Base-by-base conservation (phyloP, 2,888 invertebrate genomes). In the Mystacides longicornis region DNA sequence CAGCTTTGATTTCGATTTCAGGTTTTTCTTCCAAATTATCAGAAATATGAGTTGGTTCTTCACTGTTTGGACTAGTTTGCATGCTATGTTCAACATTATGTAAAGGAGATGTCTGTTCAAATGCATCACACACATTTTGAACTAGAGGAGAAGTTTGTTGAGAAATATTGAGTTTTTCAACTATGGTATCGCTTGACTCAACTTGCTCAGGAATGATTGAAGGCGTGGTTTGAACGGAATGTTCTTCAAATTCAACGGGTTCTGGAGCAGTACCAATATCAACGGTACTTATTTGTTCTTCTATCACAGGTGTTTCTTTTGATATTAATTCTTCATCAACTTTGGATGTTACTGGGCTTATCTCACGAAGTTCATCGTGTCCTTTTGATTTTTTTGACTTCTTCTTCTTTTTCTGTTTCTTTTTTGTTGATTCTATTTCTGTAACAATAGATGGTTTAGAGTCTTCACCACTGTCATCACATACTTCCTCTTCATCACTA, bases 161-260 rank as follows among this genome's bases (percentile, higher is more conserved):
- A 2, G 72, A 72, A 19, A 67, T 70, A 9, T 72, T 65, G 37
- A 79, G 78, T 61, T 75, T 74, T 23, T 75, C 72, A 52, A 74
- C 68, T 50, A 63, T 69, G 64, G 72, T 73, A 62, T 69, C 72
- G 5, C 64, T 49, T n/a, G n/a, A n/a, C 60, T 71, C 68, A 23
- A 53, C 57, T n/a, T 37, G 3, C 14, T 3, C 16, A n/a, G 37
- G 37, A 7, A 37, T 3, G 14, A 16, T 14, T 14, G 37, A 14
- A 5, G 82, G 80, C 14, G 78, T 74, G 3, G 88, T 88, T 72
- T 89, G 88, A 52, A 80, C 74, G 37, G 77, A 71, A 21, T 67
- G 71, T 64, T 81, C 81, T 79, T 77, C 5, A 81, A 81, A 67
- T 82, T 74, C 46, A 19, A 53, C 42, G 20, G 19, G 22, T 7